Evolutionary conservation across 2,797 vertebrate genomes (phyloP), one percentile per base, ranked within the genome.

Genomic region (Remorina albescens): DNA sequence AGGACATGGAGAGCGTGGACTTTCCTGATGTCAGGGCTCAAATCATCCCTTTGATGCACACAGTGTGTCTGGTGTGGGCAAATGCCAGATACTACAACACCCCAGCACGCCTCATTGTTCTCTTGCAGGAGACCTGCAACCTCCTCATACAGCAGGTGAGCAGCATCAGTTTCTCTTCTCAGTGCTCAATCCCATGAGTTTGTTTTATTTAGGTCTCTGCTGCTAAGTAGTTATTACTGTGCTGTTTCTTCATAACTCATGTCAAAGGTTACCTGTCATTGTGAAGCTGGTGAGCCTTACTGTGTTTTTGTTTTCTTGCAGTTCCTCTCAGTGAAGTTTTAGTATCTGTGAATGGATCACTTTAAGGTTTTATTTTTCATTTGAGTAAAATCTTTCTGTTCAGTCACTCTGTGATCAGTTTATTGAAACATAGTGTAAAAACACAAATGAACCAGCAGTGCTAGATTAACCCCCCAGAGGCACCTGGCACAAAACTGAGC

Each of bases 71-170:
- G 76, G 84, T 97, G 66, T 99, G 98, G 98, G 93, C 86, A 46
- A 95, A 91, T 21, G 98, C 93, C 75, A 90, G 83, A 78, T 92
- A 95, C 90, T 99, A 97, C 92, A 93, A 81, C 58, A 87, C 85
- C 55, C 95, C 96, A 0, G 64, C 87, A 6, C 89, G 95, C 64
- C 72, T 99, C 28, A 94, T 95, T 0, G 95, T 97, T 66, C 94
- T 99, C 65, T 94, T 99, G 41, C 96, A 95, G 81, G 96, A 97
- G 86, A 94, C 94, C 65, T 96, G 96, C 91, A 97, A 96, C 91
- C 95, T 99, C 13, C 94, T 99, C 82, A 93, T 98, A n/a, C 95
- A 97, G 36, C 91, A 92, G 91, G 91, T 92, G 74, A 76, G 13
- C 44, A 32, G 18, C 15, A n/a, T 1, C 41, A 44, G 18, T n/a